Percentiles rank a stretch among this genome's conserved stretches.
Evolutionary conservation across 2,797 vertebrate genomes (phyloP).

Genomic region (Macropodus opercularis): DNA sequence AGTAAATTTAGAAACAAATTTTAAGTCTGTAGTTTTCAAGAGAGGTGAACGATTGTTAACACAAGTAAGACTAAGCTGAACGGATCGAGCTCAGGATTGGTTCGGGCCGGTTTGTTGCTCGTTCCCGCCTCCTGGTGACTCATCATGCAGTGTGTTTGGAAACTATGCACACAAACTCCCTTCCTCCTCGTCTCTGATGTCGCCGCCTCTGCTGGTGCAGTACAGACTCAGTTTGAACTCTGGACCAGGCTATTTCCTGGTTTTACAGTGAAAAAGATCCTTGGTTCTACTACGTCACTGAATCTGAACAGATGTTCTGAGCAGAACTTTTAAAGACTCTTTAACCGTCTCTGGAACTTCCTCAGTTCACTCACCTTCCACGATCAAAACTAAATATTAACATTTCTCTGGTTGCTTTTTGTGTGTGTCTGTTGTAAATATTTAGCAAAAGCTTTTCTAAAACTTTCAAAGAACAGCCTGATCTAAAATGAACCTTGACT

Average conservation of each 20-base stretch:
- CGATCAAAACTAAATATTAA: slow-evolving; percentile 4
- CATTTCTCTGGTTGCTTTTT: slow-evolving; percentile 21
- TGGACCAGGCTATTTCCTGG: slow-evolving; percentile 19
- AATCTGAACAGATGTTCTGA: slow-evolving; percentile 14
- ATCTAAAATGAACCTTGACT: neutral
- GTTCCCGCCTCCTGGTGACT: neutral
- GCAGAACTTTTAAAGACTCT: slow-evolving; percentile 15
- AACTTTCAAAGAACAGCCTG: slow-evolving; percentile 26
- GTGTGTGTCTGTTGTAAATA: slow-evolving; percentile 45
- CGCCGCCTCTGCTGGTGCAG: slow-evolving; percentile 15
- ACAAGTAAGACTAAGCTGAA: neutral
- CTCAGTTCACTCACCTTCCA: slow-evolving; percentile 14
- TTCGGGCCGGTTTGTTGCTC: neutral
- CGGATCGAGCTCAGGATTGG: neutral
- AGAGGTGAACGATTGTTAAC: too few relatives aligned
- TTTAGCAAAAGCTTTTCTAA: slow-evolving; percentile 17
- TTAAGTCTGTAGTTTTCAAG: neutral
- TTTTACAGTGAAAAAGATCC: slow-evolving; percentile 29
- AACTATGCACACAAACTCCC: neutral
- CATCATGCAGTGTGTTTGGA: slow-evolving; percentile 10
- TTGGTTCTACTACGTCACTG: slow-evolving; percentile 8
- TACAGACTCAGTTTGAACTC: slow-evolving; percentile 1
- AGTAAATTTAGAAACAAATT: too few relatives aligned
- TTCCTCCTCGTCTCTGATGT: neutral
- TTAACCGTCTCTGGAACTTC: slow-evolving; percentile 22